Base-by-base conservation (phyloP, 1,140 invertebrate species). In the Eupeodes corollae region DNA sequence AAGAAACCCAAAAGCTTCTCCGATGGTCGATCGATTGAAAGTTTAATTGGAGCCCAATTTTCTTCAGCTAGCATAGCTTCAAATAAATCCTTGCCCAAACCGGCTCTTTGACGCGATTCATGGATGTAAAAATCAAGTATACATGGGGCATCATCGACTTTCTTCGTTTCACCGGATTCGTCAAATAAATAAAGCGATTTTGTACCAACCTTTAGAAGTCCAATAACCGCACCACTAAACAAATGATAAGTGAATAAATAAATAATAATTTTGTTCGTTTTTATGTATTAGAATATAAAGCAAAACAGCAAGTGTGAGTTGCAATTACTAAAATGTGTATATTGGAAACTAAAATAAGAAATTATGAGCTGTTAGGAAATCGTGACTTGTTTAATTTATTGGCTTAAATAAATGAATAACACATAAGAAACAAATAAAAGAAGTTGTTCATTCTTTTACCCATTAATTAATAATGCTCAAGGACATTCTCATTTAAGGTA, bases 1-100 rank as follows among this genome's bases (percentile, higher is more conserved):
- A 96, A 69, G 66, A 96, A 96, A 15, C 75, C 76, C 34, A 90
- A 70, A 54, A 94, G 84, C 64, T 93, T 94, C 26, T 81, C 76
- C 0, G 90, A 93, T 0, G 92, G 92, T 44, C 87, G 76, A 67
- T 96, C 91, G 51, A 96, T 86, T 1, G 91, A 90, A 47, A 94
- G 70, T 64, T 89, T 80, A 0, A 78, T 65, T 1, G 86, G 79
- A 19, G 68, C 65, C 14, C 83, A 71, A 50, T 82, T 75, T 68
- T 86, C 80, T 49, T 82, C 75, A 71, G 69, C 77, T 14, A 92
- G 61, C 87, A 91, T 91, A 49, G 81, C 71, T 53, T 91, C 82
- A 63, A 89, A 90, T 0, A 92, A 69, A 44, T 72, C 70, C 52
- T 79, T 82, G 14, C 89, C 89, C 56, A 79, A 76, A 15, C 89